Evolutionary conservation across 1,140 invertebrate genomes (phyloP), one percentile per base, ranked within the genome.

Genomic region (Neelides sp.): DNA sequence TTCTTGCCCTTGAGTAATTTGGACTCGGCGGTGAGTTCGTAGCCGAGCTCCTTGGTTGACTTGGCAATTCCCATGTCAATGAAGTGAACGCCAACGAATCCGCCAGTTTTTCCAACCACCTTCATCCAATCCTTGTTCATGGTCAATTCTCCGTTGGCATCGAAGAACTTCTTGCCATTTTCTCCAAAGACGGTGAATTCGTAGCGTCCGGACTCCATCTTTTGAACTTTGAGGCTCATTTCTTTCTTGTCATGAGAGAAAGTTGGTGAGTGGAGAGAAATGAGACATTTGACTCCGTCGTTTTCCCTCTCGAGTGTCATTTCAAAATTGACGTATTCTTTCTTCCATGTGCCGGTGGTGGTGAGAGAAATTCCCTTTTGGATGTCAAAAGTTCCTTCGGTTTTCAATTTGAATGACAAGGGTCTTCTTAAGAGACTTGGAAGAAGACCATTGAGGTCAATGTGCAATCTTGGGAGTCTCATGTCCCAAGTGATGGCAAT

Each of bases 21-120:
- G 1, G 54, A 57, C 39, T 61, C 58, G 30, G 23, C 54, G n/a
- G 23, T 52, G 17, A 58, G 15, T 42, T 51, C 52, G 15, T 40
- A 45, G 15, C 22, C 35, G 23, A 17, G 24, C 48, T 48, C 22
- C 37, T 42, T 19, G 4, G 27, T 34, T 13, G 19, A 15, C 12
- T 24, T 44, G 7, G 26, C 45, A 20, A 36, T 22, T 1, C 30
- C 26, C 4, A 55, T 10, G 27, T 58, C 47, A 2, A 47, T 15
- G 27, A 45, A 56, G 41, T 56, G 58, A 41, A 48, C 28, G 12
- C 54, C 55, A 12, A 48, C 51, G 17, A 32, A 54, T 2, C 55
- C 58, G 5, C 35, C 27, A 13, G 35, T 20, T 50, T 54, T 57
- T 17, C 17, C 0, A 4, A 32, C 43, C 12, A 47, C 10, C 12